A percentile compares a stretch with the other conserved stretches of the same genome.
phyloP scores from a whole-genome alignment of 2,888 invertebrate genomes.

The Morpho achilles region DNA sequence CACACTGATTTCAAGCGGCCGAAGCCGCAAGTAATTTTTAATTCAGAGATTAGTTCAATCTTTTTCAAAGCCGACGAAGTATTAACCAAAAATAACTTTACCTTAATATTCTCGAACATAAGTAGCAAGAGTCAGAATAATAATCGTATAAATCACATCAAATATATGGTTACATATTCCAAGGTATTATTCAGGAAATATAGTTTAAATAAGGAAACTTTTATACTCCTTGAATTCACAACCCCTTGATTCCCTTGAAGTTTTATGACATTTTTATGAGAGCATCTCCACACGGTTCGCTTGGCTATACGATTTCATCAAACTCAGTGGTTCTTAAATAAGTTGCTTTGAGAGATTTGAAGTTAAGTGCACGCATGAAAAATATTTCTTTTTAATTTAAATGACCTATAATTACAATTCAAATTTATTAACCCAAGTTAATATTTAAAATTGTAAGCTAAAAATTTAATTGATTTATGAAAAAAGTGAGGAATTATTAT shows the following conservation, averaged over 20 bases:
- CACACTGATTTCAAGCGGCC: no score
- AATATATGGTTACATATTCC: constrained; percentile 3
- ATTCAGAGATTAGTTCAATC: no score
- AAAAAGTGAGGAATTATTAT: no score
- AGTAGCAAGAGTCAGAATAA: not conserved
- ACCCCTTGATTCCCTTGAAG: constrained; percentile 27
- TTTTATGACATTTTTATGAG: constrained; percentile 33
- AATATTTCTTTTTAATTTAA: not conserved
- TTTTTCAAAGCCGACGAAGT: no score
- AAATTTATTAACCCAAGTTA: no score
- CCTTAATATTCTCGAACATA: no score
- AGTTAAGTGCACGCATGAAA: constrained; percentile 1
- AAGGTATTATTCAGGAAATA: constrained; percentile 14
- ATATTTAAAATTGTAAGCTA: no score
- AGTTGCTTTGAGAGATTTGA: constrained; percentile 26
- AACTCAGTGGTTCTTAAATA: constrained; percentile 28
- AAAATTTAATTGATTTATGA: no score
- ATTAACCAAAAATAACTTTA: not conserved
- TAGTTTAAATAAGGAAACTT: constrained; percentile 26
- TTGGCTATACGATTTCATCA: constrained; percentile 30
- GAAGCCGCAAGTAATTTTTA: no score
- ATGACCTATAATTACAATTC: no score
- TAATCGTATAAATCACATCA: constrained; percentile 6
- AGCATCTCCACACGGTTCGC: constrained; percentile 30
- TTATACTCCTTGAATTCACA: constrained; percentile 19